phyloP scores from a whole-genome alignment of 2,113 vertebrate species.

The Muntiacus muntjak region DNA sequence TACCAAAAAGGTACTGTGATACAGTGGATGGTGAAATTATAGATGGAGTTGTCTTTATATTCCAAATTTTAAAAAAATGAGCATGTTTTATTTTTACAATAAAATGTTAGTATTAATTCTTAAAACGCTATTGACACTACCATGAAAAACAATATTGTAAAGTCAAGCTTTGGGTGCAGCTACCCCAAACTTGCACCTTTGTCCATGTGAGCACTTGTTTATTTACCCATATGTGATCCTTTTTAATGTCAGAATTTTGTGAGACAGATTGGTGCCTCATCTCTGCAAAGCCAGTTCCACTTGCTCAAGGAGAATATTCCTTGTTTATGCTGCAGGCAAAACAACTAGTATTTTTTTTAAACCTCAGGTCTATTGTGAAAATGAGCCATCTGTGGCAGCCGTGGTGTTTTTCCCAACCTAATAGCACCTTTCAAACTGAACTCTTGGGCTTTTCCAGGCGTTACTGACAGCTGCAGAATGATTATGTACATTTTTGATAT shows the following conservation, averaged over 20 bases:
- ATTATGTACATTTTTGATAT: conserved; percentile 18
- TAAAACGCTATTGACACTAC: background rate
- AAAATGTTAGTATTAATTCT: background rate
- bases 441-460: conserved; percentile 75
- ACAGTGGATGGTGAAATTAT: background rate
- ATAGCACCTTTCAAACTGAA: conserved; percentile 80
- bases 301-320: conserved; percentile 81
- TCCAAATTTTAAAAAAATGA: background rate
- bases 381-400: conserved; percentile 82
- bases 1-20: background rate
- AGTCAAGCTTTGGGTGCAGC: background rate
- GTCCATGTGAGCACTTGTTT: background rate
- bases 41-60: background rate
- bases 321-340: conserved; percentile 86
- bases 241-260: conserved; percentile 71
- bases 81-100: background rate
- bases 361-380: conserved; percentile 82
- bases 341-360: conserved; percentile 70
- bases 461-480: conserved; percentile 76
- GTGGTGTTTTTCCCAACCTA: conserved; percentile 79
- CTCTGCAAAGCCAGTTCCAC: conserved; percentile 72
- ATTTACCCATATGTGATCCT: background rate
- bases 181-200: background rate
- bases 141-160: background rate
- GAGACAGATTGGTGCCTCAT: conserved; percentile 74